These are phyloP conservation scores for Amphipyra berbera DNA, from an alignment of 2,888 invertebrate genomes.

Conservation along the genomic window DNA sequence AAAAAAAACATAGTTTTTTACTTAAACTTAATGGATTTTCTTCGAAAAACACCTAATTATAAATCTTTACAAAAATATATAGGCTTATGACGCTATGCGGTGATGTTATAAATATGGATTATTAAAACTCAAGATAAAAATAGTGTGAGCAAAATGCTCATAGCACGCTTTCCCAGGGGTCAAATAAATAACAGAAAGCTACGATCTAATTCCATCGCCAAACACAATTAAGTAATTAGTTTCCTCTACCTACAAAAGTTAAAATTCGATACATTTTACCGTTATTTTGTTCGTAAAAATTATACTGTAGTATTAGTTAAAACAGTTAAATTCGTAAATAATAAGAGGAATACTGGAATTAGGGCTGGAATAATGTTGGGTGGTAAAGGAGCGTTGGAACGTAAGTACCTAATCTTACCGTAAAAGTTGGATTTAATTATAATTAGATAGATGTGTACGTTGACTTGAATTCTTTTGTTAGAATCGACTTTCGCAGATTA, in stretches of 20 bases:
- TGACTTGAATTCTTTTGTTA: too few species aligned
- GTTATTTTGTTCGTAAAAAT: constrained; percentile 22
- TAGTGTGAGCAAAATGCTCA: too few species aligned
- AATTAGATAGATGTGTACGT: too few species aligned
- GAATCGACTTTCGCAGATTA: too few species aligned
- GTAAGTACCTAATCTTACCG: constrained; percentile 31
- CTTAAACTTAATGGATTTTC: too few species aligned
- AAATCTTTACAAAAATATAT: too few species aligned
- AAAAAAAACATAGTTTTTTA: too few species aligned
- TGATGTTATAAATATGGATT: too few species aligned
- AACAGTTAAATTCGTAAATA: constrained; percentile 28
- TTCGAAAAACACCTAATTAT: too few species aligned
- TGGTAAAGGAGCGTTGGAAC: background rate
- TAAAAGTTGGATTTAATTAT: constrained; percentile 26
- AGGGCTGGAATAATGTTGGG: constrained; percentile 15
- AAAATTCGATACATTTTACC: constrained; percentile 8
- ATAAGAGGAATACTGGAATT: constrained; percentile 19
- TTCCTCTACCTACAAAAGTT: constrained; percentile 7
- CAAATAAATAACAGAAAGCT: constrained; percentile 5
- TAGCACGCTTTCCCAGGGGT: too few species aligned
- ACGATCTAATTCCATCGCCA: constrained; percentile 24
- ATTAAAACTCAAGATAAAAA: too few species aligned
- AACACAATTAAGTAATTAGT: constrained; percentile 36
- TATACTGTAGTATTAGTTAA: constrained; percentile 14
- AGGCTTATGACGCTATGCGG: too few species aligned